A percentile compares a stretch with the other conserved stretches of the same genome.
phyloP scores from a whole-genome alignment of 2,888 invertebrate species.

The Rugalucina vietnamica region DNA sequence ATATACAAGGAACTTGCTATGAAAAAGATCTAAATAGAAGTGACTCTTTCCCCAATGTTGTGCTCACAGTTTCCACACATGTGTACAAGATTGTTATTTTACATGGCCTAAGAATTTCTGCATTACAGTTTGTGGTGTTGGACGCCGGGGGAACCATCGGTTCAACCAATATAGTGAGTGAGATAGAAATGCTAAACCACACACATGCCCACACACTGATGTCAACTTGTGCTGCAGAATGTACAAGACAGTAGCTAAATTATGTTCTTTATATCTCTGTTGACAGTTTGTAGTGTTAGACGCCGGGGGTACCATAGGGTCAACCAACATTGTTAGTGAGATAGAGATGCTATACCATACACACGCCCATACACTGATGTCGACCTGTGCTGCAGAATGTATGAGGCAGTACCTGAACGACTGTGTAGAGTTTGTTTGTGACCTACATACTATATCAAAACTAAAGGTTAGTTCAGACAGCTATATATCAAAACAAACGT shows the following conservation, averaged over 20 bases:
- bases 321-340: constrained; percentile 81
- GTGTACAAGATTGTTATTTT: neutral
- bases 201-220: constrained; percentile 82
- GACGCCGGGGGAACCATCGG: constrained; percentile 94
- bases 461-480: constrained; percentile 93
- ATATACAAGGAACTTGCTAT: too few species aligned
- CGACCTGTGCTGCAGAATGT: constrained; percentile 96
- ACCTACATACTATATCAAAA: constrained; percentile 97
- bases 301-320: constrained; percentile 91
- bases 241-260: constrained; percentile 94
- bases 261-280: neutral
- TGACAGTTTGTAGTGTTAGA: constrained; percentile 87
- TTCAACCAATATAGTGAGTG: constrained; percentile 81
- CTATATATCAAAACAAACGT: too few species aligned
- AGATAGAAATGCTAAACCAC: constrained; percentile 79
- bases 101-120: too few species aligned
- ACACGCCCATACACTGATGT: constrained; percentile 83
- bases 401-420: constrained; percentile 96
- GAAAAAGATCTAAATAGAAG: too few species aligned
- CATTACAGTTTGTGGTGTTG: constrained; percentile 86
- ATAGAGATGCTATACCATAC: constrained; percentile 79
- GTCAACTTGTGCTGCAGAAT: constrained; percentile 95
- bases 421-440: constrained; percentile 96
- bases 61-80: neutral
- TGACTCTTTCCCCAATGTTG: too few species aligned